These are phyloP conservation scores for Tetropium fuscum DNA, from an alignment of 2,888 invertebrate species.

Conservation along the genomic window DNA sequence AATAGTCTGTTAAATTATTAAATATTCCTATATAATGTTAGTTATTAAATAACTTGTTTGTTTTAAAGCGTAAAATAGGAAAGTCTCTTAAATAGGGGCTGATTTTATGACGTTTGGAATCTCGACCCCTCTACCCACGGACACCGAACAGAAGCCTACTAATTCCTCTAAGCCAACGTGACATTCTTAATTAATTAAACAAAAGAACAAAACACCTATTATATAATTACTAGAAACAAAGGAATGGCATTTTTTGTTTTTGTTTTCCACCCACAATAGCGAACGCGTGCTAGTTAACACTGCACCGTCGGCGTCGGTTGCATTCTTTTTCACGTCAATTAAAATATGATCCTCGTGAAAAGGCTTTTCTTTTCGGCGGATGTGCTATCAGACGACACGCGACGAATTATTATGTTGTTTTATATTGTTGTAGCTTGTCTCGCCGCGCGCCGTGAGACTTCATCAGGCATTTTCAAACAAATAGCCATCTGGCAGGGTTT, in stretches of 20 bases:
- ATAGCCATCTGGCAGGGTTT: too few species aligned
- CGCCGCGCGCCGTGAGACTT: constrained; percentile 27
- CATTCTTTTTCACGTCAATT: constrained; percentile 51
- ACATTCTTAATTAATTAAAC: constrained; percentile 49
- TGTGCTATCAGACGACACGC: constrained; percentile 47
- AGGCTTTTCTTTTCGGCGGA: constrained; percentile 41
- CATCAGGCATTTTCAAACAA: too few species aligned
- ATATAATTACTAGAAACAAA: constrained; percentile 51
- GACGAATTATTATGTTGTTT: constrained; percentile 36
- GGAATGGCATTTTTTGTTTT: constrained; percentile 40
- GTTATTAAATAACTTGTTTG: too few species aligned
- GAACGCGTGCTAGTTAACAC: constrained; percentile 53
- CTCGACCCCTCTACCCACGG: too few species aligned
- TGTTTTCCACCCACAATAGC: constrained; percentile 48
- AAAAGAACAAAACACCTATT: constrained; percentile 55
- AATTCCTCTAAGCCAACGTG: constrained; percentile 24
- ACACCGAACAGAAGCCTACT: background rate
- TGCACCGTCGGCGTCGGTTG: constrained; percentile 45
- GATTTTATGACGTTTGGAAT: too few species aligned
- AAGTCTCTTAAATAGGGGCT: too few species aligned
- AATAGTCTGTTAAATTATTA: too few species aligned
- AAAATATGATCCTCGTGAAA: constrained; percentile 39
- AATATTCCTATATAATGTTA: too few species aligned
- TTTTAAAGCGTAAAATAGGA: too few species aligned
- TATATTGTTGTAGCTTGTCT: constrained; percentile 6